These are phyloP conservation scores for Littorina saxatilis DNA, from an alignment of 1,140 invertebrate genomes.

Conservation along the genomic window DNA sequence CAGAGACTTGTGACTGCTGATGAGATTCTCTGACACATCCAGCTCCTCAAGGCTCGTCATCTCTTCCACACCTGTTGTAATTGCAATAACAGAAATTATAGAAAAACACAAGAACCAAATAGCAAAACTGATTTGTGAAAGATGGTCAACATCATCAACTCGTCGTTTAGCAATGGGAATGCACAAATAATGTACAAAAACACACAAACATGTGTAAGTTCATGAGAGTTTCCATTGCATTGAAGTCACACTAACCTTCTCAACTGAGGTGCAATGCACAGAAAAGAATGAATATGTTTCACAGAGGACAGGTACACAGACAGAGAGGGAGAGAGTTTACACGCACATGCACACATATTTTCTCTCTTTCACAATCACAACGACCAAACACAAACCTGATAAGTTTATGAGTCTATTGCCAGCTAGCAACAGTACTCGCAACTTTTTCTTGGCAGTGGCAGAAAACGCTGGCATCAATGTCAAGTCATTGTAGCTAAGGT, in stretches of 20 bases:
- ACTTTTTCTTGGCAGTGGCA: constrained; percentile 44
- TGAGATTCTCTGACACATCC: constrained; percentile 58
- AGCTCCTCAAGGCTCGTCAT: constrained; percentile 49
- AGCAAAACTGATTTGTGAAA: too few species aligned
- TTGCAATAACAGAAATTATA: too few species aligned
- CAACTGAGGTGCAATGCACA: too few species aligned
- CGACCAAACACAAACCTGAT: constrained; percentile 52
- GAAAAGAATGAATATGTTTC: too few species aligned
- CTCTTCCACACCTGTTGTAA: constrained; percentile 50
- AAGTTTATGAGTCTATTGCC: constrained; percentile 60
- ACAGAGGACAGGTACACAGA: too few species aligned
- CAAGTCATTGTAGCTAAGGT: constrained; percentile 55
- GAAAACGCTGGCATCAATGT: constrained; percentile 54
- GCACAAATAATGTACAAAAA: too few species aligned
- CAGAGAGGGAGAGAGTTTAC: neutral
- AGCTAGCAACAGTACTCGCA: constrained; percentile 52
- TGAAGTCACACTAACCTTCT: too few species aligned
- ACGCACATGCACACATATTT: neutral
- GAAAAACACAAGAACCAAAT: neutral
- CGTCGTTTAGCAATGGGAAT: too few species aligned
- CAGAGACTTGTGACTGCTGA: constrained; percentile 50
- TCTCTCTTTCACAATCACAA: neutral
- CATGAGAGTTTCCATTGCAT: too few species aligned
- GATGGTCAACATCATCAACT: too few species aligned
- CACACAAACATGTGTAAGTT: too few species aligned